Base-by-base conservation (phyloP, 2,113 vertebrate genomes). In the Tylochromis polylepis region DNA sequence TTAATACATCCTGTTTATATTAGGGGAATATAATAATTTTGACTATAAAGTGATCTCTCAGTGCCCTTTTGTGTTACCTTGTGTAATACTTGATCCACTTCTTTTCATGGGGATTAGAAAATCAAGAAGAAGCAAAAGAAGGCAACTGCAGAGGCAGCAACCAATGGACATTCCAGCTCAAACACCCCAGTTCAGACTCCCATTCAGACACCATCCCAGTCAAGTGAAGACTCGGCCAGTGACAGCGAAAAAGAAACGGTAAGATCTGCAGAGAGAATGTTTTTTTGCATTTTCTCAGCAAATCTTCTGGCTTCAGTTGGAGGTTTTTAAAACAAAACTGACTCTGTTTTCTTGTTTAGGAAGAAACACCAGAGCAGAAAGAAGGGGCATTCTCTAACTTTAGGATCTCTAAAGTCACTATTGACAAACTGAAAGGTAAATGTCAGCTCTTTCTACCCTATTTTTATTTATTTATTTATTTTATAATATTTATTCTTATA, bases 311-410 rank as follows among this genome's bases (percentile, higher is more conserved):
- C 46, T 31, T 77, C 46, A 77, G 4, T 31, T 77, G 14, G 0
- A 77, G 43, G 3, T 51, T 77, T 77, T 29, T 12, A n/a, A 75
- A 31, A 31, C 18, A 31, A 77, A 10, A 29, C 3, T 24, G 16
- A 46, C 22, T 59, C 38, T 70, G 60, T 72, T 84, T 88, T 24
- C 88, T 72, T 80, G 3, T 91, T 85, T 36, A 93, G 93, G 81
- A 93, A 82, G 85, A 92, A 58, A 96, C 96, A 20, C 94, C 88
- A 8, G 96, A 97, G 88, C 96, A 97, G 85, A 97, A 11, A 84
- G 96, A 95, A 85, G 96, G 97, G 3, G 96, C 95, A 3, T 97
- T 97, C 83, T 96, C 96, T 16, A 97, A 97, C 87, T 97, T 97
- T 91, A 90, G 90, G 83, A 97, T 97, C 84, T 97, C 96, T 14